Percentiles rank a stretch among this genome's conserved stretches.
Conservation (phyloP, 2,113 vertebrate genomes). For the Gobius niger region DNA sequence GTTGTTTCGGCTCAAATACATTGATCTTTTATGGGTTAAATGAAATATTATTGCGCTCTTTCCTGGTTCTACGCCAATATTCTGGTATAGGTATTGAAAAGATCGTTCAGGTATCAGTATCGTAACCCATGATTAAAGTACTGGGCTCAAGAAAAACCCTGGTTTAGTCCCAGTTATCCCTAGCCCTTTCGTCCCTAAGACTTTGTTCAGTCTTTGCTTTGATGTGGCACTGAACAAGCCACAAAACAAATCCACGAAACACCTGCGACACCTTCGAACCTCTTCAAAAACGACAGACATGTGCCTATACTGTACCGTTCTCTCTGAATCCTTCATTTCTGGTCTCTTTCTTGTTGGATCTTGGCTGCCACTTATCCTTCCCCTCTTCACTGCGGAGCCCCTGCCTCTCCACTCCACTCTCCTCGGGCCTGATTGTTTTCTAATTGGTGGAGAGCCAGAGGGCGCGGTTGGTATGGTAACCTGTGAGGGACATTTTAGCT, state of each 20-base stretch:
- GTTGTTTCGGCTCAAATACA: no score
- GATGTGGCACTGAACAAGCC: no score
- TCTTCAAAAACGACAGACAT: conserved; percentile 4
- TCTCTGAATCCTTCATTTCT: conserved; percentile 17
- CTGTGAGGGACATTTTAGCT: conserved; percentile 55
- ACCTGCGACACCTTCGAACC: not conserved
- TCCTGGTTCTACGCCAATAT: no score
- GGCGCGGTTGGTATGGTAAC: conserved; percentile 80
- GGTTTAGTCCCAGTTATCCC: no score
- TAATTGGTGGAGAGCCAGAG: conserved; percentile 77
- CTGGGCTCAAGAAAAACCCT: no score
- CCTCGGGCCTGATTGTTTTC: conserved; percentile 74
- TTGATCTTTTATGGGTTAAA: no score
- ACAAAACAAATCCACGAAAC: not conserved
- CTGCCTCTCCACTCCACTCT: conserved; percentile 50
- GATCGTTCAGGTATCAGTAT: no score
- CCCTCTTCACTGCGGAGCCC: conserved; percentile 30
- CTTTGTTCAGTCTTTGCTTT: no score
- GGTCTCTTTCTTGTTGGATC: conserved; percentile 21
- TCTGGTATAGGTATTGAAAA: no score
- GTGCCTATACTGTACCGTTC: not conserved
- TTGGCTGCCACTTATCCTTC: conserved; percentile 40
- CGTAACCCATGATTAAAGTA: no score
- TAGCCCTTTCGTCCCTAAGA: no score
- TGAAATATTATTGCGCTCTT: no score